Evolutionary conservation across 2,888 invertebrate genomes (phyloP), one percentile per base, ranked within the genome.

Genomic region (Cenopis cana): DNA sequence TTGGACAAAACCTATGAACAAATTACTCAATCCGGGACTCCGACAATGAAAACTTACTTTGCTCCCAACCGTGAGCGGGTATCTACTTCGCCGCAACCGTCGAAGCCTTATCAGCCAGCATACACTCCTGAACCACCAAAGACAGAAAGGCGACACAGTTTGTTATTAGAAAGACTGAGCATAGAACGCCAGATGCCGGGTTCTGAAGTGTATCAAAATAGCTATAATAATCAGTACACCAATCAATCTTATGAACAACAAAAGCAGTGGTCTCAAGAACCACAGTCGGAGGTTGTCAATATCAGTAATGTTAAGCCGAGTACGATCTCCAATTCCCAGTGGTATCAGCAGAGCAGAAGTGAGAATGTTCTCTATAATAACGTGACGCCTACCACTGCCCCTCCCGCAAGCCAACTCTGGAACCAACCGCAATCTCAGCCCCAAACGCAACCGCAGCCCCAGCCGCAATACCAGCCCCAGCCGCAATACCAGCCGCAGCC

Each of bases 231-330:
- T 69, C 85, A 84, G 74, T 81, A 79, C 56, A 82, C 71, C 56
- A 89, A 82, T 69, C 92, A 91, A 78, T 76, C 76, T 46, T 80
- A 80, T 56, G 91, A 90, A 38, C 85, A 90, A 73, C 87, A 89
- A 75, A 80, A 81, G 24, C 90, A 88, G 76, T 88, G 82, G 81
- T 80, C 84, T 9, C 85, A 87, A 75, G 93, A 93, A 75, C 93
- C 93, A 14, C 89, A 91, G 74, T 89, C 92, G 6, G 93, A 93
- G 79, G 88, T 93, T 49, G 77, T 93, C 1, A 89, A 83, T 24
- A 89, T 90, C 1, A 91, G 90, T 72, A 93, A 93, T 74, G 89
- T 93, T 0, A 93, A 93, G 73, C 93, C 93, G 2, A 93, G 93
- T 76, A 82, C 83, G 12, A 90, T 93, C 33, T 89, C 88, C 10